Evolutionary conservation across 2,113 vertebrate genomes (phyloP).

Genomic region (Muntiacus muntjak): DNA sequence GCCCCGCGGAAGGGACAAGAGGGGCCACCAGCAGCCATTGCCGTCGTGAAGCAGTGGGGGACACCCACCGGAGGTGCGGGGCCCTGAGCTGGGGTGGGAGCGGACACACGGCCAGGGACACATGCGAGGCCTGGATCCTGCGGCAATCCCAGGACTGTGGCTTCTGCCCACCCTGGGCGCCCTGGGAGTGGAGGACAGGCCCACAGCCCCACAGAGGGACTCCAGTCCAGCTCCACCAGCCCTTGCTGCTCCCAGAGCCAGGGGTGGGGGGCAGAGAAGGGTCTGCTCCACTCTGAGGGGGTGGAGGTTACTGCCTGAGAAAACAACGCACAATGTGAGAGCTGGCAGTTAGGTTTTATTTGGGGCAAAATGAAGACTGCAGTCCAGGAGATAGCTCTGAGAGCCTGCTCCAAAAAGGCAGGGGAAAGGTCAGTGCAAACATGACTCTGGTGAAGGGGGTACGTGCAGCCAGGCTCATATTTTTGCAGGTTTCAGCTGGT

Average conservation of each 20-base stretch:
- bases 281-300: too few species aligned
- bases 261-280: neutral
- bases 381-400: neutral
- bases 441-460: rapidly evolving
- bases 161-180: neutral
- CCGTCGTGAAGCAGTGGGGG: rapidly evolving
- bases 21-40: neutral
- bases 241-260: neutral
- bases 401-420: neutral
- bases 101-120: neutral
- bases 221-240: neutral
- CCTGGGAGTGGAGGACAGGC: neutral
- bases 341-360: neutral
- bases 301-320: neutral
- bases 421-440: neutral
- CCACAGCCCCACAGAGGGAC: neutral
- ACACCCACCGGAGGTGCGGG: neutral
- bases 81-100: neutral
- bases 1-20: neutral
- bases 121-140: neutral
- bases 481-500: neutral
- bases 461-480: neutral
- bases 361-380: too few species aligned
- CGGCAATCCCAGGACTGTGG: neutral
- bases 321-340: rapidly evolving